Evolutionary conservation across 2,888 invertebrate species (phyloP).

Genomic region (Mystacides longicornis): DNA sequence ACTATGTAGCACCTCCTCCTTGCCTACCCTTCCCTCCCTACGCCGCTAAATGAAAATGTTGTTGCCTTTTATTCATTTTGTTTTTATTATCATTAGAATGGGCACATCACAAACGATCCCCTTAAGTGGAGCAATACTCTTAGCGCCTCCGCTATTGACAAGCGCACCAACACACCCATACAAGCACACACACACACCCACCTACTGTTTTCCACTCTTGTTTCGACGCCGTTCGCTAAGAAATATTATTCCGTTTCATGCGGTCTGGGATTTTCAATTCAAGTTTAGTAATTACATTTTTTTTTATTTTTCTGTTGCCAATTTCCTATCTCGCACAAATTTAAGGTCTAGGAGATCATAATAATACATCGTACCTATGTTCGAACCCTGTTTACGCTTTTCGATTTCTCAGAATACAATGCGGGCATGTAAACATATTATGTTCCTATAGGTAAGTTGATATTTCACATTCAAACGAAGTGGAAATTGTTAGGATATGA

Average conservation of each 20-base stretch:
- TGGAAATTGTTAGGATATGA: too few species aligned
- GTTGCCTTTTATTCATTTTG: slow-evolving; percentile 11
- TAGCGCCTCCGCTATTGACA: slow-evolving; percentile 2
- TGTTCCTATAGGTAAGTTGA: too few species aligned
- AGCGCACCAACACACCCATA: not conserved
- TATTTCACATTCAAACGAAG: too few species aligned
- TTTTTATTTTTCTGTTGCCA: too few species aligned
- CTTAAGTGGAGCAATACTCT: slow-evolving; percentile 6
- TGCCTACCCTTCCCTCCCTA: not conserved
- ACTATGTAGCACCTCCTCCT: not conserved
- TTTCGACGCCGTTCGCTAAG: not conserved
- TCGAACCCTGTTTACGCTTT: too few species aligned
- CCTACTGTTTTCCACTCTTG: not conserved
- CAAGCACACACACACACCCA: not conserved
- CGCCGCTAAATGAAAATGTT: slow-evolving; percentile 2
- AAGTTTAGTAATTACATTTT: too few species aligned
- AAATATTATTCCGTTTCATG: not conserved
- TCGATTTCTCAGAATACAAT: too few species aligned
- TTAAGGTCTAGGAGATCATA: too few species aligned
- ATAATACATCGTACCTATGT: too few species aligned
- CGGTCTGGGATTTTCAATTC: not conserved
- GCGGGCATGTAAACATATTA: too few species aligned
- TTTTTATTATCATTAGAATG: slow-evolving; percentile 18
- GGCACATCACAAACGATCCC: slow-evolving; percentile 14
- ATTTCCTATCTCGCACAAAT: too few species aligned